These are phyloP conservation scores for Physeter macrocephalus DNA, from an alignment of 2,113 vertebrate species.

Conservation along the genomic window DNA sequence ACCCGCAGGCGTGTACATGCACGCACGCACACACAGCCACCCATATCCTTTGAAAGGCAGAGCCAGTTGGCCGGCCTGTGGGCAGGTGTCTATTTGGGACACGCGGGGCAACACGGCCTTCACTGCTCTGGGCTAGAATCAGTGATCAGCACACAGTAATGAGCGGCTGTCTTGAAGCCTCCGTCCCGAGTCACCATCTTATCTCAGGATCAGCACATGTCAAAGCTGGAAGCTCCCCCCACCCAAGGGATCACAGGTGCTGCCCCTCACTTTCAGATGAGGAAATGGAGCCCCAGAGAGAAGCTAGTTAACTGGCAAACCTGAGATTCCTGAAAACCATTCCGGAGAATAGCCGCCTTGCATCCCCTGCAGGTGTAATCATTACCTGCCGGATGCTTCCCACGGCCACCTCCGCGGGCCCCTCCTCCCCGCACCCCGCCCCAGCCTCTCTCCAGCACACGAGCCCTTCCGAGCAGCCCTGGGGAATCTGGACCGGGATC, in stretches of 20 bases:
- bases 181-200: background rate
- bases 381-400: background rate
- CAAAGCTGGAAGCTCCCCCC: background rate
- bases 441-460: background rate
- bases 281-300: background rate
- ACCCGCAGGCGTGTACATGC: background rate
- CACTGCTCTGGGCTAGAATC: background rate
- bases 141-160: fast-evolving
- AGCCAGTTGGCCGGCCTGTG: fast-evolving
- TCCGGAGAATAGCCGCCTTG: background rate
- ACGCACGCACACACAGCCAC: background rate
- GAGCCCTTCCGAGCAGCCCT: fast-evolving
- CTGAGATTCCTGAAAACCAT: background rate
- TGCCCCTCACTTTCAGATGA: background rate
- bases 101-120: background rate
- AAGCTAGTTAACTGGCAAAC: background rate
- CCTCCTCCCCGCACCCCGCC: too few species aligned
- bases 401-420: fast-evolving
- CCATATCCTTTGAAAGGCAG: background rate
- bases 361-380: fast-evolving
- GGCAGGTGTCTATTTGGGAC: background rate
- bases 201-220: background rate
- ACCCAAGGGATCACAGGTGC: background rate
- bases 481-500: fast-evolving
- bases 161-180: background rate